Conservation (phyloP, 37 sponge, comb jelly and placozoan genomes). For the Ianthella basta region DNA sequence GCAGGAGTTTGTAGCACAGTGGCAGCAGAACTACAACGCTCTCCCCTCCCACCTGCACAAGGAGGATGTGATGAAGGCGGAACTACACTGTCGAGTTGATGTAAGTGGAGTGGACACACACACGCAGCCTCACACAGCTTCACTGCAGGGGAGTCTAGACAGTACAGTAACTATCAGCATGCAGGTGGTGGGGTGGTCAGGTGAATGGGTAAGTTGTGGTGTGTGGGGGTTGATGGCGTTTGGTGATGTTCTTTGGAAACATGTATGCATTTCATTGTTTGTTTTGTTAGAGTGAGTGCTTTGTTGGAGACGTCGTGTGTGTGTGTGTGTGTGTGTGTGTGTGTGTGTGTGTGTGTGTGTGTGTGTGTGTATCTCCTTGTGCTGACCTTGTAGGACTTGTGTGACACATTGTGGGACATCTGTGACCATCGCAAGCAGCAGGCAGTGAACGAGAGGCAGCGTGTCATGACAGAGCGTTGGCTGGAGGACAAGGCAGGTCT, state of each 20-base stretch:
- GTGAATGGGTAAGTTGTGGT: too few species aligned
- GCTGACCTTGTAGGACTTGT: conserved; percentile 71
- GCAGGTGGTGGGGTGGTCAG: too few species aligned
- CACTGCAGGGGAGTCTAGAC: too few species aligned
- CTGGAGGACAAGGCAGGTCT: conserved; percentile 87
- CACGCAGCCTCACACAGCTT: too few species aligned
- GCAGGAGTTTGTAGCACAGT: conserved; percentile 88
- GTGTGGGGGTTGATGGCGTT: too few species aligned
- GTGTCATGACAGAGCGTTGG: conserved; percentile 81
- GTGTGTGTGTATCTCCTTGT: not conserved
- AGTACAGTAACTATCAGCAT: too few species aligned
- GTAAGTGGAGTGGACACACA: conserved; percentile 43
- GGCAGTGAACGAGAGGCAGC: conserved; percentile 73
- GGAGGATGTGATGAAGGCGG: conserved; percentile 89
- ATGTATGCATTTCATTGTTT: too few species aligned
- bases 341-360: conserved; percentile 7
- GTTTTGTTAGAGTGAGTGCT: too few species aligned
- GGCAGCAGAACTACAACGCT: conserved; percentile 81
- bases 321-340: too few species aligned
- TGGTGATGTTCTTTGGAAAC: too few species aligned
- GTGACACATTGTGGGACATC: conserved; percentile 92
- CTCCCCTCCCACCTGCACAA: conserved; percentile 67
- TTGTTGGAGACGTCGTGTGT: too few species aligned
- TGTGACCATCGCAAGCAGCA: conserved; percentile 81
- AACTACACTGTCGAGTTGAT: conserved; percentile 93